These are phyloP conservation scores for Thereva nobilitata DNA, from an alignment of 2,888 invertebrate species.

Conservation along the genomic window DNA sequence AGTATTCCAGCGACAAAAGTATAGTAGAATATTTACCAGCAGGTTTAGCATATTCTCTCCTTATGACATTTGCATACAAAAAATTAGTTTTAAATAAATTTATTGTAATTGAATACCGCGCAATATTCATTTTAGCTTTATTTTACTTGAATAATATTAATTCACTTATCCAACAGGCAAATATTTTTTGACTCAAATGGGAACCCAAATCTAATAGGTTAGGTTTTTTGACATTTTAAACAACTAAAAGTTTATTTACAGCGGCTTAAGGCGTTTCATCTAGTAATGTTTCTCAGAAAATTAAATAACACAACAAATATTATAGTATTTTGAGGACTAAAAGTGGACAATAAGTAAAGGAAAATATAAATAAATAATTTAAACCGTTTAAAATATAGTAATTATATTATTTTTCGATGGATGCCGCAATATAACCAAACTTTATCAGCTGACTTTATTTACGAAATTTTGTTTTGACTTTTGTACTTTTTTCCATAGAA, in stretches of 20 bases:
- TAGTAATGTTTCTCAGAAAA: too few relatives aligned
- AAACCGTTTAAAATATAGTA: not conserved
- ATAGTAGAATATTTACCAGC: not conserved
- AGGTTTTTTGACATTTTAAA: too few relatives aligned
- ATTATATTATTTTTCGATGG: slow-evolving; percentile 7
- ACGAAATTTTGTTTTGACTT: not conserved
- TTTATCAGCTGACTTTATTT: slow-evolving; percentile 11
- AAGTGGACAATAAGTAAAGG: too few relatives aligned
- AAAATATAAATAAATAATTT: not conserved
- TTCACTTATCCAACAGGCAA: too few relatives aligned
- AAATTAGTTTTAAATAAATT: slow-evolving; percentile 8
- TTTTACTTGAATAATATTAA: too few relatives aligned
- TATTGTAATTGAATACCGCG: not conserved
- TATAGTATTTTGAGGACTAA: too few relatives aligned
- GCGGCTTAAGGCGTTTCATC: too few relatives aligned
- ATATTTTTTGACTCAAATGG: too few relatives aligned
- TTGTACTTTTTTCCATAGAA: not conserved
- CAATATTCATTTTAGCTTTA: slow-evolving; percentile 9
- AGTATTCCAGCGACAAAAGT: too few relatives aligned
- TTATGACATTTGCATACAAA: not conserved
- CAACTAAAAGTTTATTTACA: too few relatives aligned
- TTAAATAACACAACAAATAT: too few relatives aligned
- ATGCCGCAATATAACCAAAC: not conserved
- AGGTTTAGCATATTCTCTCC: slow-evolving; percentile 32
- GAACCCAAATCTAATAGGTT: too few relatives aligned